Base-by-base conservation (phyloP, 2,113 vertebrate genomes). In the Rutilus rutilus region DNA sequence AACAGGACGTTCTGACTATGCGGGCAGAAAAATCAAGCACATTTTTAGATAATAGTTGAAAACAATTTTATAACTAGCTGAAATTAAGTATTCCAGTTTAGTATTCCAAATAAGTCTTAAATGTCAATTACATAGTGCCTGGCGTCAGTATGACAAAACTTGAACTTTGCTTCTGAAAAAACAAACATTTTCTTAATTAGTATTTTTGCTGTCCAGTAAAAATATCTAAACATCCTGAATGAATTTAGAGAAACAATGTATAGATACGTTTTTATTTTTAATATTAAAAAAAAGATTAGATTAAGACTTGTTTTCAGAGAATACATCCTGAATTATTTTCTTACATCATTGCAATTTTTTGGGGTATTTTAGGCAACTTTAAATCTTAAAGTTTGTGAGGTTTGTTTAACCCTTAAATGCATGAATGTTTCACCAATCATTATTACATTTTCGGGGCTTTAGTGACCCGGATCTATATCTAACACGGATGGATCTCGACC, bases 71-170 rank as follows among this genome's bases (percentile, higher is more conserved):
- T 64, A 78, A 78, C 54, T 39, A 60, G 54, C 33, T 14, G 30
- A 77, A 77, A 57, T 54, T 33, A 78, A n/a, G 30, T n/a, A n/a
- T n/a, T n/a, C n/a, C n/a, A n/a, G n/a, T 74, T 6, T 9, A 57
- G 54, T 57, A 23, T 57, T 79, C 7, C 54, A 60, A 25, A 79
- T 42, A 62, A 60, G 77, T 79, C 77, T 79, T 79, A 79, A 79
- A 25, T 4, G 30, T 39, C 19, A 59, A 42, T 77, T 54, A 77
- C 2, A 4, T 21, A 33, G 75, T 21, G 30, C 3, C 21, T 52
- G 50, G 19, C 50, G 12, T 77, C 36, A 57, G 33, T 78, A 23
- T 30, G 8, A 19, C 6, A 67, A 23, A 54, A 78, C 30, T 23
- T 23, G 5, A 36, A 19, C 10, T 78, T 78, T 54, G 30, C 30